A percentile compares a stretch with the other conserved stretches of the same genome.
phyloP scores from a whole-genome alignment of 2,888 invertebrate species.

The Neria commutata region DNA sequence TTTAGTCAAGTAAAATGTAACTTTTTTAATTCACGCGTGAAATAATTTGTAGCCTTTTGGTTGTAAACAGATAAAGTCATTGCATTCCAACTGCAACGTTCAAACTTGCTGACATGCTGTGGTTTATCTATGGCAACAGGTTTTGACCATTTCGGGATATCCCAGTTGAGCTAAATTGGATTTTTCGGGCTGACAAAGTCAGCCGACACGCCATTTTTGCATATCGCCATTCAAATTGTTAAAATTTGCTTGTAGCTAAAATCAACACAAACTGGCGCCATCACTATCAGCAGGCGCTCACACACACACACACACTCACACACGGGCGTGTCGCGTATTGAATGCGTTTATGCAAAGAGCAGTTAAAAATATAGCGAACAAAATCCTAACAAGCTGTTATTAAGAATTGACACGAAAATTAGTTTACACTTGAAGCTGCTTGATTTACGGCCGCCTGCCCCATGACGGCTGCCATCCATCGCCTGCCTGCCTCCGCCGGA shows the following conservation, averaged over 20 bases:
- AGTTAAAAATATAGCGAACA: slow-evolving; percentile 26
- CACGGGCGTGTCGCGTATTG: neutral
- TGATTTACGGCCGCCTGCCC: slow-evolving; percentile 55
- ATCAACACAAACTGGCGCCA: neutral
- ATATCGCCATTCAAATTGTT: neutral
- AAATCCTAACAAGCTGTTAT: slow-evolving; percentile 53
- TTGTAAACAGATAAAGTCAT: no score
- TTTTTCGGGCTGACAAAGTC: no score
- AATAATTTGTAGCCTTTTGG: no score
- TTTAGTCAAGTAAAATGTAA: no score
- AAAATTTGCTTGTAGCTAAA: neutral
- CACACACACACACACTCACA: neutral
- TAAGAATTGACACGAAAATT: slow-evolving; percentile 59
- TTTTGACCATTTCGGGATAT: neutral
- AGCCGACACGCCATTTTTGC: no score
- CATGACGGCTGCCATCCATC: slow-evolving; percentile 51
- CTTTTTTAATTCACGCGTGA: no score
- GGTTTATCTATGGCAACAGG: no score
- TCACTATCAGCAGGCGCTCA: neutral
- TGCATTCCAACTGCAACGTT: no score
- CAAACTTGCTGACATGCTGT: no score
- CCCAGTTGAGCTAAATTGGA: no score
- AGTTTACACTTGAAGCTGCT: slow-evolving; percentile 57
- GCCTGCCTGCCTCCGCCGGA: slow-evolving; percentile 31
- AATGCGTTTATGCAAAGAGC: neutral